Evolutionary conservation across 2,113 vertebrate genomes (phyloP), one percentile per base, ranked within the genome.

Genomic region (Crotalus tigris): DNA sequence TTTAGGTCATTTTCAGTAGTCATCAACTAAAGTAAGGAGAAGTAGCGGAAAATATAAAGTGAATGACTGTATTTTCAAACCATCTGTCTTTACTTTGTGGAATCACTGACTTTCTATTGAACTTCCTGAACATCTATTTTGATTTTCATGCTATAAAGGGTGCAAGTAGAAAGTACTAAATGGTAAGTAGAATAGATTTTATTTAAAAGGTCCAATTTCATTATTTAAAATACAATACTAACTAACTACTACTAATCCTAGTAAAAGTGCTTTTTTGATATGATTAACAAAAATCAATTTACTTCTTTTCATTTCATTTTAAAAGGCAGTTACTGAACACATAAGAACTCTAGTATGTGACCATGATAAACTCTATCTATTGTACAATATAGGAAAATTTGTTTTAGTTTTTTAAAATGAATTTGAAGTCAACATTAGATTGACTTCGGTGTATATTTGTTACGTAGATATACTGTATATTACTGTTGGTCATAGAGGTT

Each of bases 11-110:
- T 44, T 11, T 81, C n/a, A 89, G 51, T 88, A 26, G 64, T 88
- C 17, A 75, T 44, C 87, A 89, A 92, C 69, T 93, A 87, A 49
- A 85, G 17, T 29, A 89, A 93, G 21, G 85, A 69, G 49, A 95
- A 94, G 53, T 1, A 29, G 2, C 10, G 93, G 92, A 13, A 64
- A 86, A 54, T 81, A 33, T 53, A 89, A 81, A 81, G 75, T 44
- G 33, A 95, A 89, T 81, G 75, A 81, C 92, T 54, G 92, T 96
- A 64, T 95, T 96, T 96, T 93, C 87, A 96, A 93, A 94, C 54
- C 92, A 92, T 75, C 9, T 69, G 26, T 95, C 95, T 95, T 57
- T 64, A 89, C 85, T 91, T 94, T 95, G 89, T 8, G 89, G 92
- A 2, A n/a, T 85, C 0, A 87, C 57, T 94, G 94, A 75, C 51